Base-by-base conservation (phyloP, 64 coral and sea anemone species). In the Orbicella faveolata region DNA sequence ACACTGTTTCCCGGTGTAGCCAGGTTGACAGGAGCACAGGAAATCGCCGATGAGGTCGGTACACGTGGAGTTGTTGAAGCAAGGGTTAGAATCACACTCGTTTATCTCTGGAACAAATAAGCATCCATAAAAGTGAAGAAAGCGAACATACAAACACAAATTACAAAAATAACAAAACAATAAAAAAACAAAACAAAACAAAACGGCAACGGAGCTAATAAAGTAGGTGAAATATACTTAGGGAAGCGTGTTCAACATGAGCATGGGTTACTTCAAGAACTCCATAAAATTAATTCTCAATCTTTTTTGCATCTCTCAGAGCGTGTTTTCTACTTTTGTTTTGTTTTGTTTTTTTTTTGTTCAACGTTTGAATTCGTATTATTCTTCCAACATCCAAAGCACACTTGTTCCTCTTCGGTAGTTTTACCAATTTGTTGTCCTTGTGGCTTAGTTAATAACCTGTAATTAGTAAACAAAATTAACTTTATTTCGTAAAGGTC, bases 81-180 rank as follows among this genome's bases (percentile, higher is more conserved):
- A 94, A n/a, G 92, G 92, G 69, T 83, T 77, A 6, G 92, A 94
- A 44, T 89, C 70, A 36, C 92, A 94, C 13, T 94, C 92, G 33
- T 94, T 77, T 30, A 94, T 94, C 79, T 94, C 92, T 94, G 80
- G 36, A 68, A 54, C 25, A 74, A 75, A 59, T 8, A 21, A 0
- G 34, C 16, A 75, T 59, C 5, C 19, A 41, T 8, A 41, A 36
- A 23, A 16, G 30, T 15, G 74, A 54, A 73, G 10, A 4, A 48
- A 48, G 44, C 39, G 14, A 26, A 65, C 48, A 1, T 61, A 54
- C 61, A 64, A 63, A 89, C 74, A 44, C 0, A 61, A 67, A 21
- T 67, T 67, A 6, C 6, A 67, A 67, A 67, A 64, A 64, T 3
- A 41, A 41, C 2, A 21, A 64, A 64, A 64, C 18, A 18, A 0